Evolutionary conservation across 2,113 vertebrate genomes (phyloP).

Genomic region (Hemiscyllium ocellatum): DNA sequence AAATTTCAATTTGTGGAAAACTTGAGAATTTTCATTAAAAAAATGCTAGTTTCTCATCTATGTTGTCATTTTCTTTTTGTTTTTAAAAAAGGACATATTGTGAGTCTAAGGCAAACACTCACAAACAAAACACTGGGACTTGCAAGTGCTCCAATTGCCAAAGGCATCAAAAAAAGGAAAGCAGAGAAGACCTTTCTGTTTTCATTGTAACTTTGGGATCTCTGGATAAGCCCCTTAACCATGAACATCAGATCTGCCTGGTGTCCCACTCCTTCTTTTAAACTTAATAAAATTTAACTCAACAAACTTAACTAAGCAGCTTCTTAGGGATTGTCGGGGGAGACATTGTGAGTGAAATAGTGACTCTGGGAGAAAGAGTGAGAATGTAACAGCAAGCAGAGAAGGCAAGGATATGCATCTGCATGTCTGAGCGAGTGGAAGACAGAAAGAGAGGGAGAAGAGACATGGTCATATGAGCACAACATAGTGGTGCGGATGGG

Average conservation of each 20-base stretch:
- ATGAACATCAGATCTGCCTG: conserved; percentile 58
- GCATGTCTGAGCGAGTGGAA: conserved; percentile 39
- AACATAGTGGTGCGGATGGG: no score
- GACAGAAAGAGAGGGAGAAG: conserved; percentile 37
- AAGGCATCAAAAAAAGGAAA: conserved; percentile 54
- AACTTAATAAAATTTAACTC: conserved; percentile 38
- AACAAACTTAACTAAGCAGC: conserved; percentile 36
- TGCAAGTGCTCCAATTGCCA: conserved; percentile 57
- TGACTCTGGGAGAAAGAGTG: not conserved
- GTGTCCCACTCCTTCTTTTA: conserved; percentile 52
- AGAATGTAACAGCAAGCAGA: not conserved
- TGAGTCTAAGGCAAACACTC: conserved; percentile 25
- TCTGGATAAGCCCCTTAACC: conserved; percentile 62
- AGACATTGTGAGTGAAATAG: not conserved
- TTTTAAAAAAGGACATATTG: not conserved
- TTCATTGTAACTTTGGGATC: conserved; percentile 65
- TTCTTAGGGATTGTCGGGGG: not conserved
- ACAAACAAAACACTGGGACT: conserved; percentile 64
- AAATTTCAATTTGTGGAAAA: not conserved
- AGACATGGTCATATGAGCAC: no score
- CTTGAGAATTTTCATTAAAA: not conserved
- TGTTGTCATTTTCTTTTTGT: not conserved
- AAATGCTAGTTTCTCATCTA: not conserved
- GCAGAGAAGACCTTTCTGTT: conserved; percentile 65
- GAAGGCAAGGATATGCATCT: not conserved